Percentiles rank a stretch among this genome's conserved stretches.
Conservation (phyloP, 2,113 vertebrate genomes). For the Setophaga kirtlandii region DNA sequence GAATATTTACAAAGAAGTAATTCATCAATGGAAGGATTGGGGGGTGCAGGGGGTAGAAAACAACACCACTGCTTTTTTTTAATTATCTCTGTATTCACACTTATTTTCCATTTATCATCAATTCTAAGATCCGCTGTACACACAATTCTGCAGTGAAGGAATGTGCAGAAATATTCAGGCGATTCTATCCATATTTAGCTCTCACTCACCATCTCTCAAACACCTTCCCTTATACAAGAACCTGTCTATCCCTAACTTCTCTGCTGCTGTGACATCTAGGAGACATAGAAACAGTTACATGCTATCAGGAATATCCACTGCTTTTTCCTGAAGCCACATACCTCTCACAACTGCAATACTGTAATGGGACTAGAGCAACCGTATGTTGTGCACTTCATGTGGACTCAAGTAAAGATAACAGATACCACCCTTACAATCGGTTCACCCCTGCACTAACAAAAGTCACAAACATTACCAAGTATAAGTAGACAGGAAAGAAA, state of each 20-base stretch:
- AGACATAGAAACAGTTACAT: neutral
- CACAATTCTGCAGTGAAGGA: neutral
- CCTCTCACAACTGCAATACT: neutral
- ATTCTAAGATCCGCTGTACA: neutral
- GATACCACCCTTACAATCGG: neutral
- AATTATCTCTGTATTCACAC: neutral
- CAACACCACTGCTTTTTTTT: neutral
- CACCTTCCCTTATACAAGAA: neutral
- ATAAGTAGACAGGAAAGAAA: neutral
- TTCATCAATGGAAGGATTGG: neutral
- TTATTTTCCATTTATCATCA: neutral
- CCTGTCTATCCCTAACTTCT: neutral
- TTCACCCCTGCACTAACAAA: neutral
- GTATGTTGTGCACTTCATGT: fast-evolving
- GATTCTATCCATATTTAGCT: neutral
- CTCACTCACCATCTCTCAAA: neutral
- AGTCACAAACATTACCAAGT: neutral
- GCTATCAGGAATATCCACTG: neutral
- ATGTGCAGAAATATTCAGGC: neutral
- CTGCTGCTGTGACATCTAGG: neutral
- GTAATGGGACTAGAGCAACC: neutral
- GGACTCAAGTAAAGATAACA: neutral
- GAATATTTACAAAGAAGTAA: neutral
- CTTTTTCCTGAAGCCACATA: neutral
- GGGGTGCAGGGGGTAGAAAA: neutral